Evolutionary conservation across 2,797 vertebrate genomes (phyloP).

Genomic region (Strix occidentalis): DNA sequence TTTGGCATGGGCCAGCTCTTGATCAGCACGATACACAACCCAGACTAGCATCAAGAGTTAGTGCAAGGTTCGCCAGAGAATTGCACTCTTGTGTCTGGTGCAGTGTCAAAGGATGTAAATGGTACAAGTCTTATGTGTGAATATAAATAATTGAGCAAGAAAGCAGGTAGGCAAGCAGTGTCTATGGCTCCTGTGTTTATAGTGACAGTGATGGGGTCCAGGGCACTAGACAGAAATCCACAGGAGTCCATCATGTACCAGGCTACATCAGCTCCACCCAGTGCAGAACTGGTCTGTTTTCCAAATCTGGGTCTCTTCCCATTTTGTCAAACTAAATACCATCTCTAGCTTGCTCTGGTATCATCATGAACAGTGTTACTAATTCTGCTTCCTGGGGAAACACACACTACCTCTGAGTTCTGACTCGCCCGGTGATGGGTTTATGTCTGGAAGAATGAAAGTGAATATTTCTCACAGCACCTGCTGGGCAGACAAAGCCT

Average conservation of each 20-base stretch:
- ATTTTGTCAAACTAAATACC: background rate
- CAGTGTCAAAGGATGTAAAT: background rate
- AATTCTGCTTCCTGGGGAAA: background rate
- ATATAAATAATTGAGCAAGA: background rate
- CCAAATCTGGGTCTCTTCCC: background rate
- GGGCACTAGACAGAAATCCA: background rate
- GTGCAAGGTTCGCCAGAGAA: background rate
- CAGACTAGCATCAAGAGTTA: background rate
- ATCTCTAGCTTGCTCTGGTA: background rate
- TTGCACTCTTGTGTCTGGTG: background rate
- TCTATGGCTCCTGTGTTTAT: background rate
- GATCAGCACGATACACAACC: background rate
- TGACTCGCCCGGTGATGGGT: background rate
- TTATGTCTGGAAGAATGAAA: background rate
- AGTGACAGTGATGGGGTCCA: background rate
- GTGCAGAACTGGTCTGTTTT: background rate
- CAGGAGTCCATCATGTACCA: background rate
- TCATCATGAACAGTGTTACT: background rate
- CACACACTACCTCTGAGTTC: fast-evolving
- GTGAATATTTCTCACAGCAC: background rate
- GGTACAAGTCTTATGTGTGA: fast-evolving
- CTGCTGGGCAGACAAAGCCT: background rate
- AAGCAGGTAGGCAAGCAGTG: background rate
- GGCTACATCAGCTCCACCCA: background rate
- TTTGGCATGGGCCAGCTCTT: background rate